Percentiles rank a stretch among this genome's conserved stretches.
Conservation (phyloP, 2,113 vertebrate genomes). For the Sminthopsis crassicaudata region DNA sequence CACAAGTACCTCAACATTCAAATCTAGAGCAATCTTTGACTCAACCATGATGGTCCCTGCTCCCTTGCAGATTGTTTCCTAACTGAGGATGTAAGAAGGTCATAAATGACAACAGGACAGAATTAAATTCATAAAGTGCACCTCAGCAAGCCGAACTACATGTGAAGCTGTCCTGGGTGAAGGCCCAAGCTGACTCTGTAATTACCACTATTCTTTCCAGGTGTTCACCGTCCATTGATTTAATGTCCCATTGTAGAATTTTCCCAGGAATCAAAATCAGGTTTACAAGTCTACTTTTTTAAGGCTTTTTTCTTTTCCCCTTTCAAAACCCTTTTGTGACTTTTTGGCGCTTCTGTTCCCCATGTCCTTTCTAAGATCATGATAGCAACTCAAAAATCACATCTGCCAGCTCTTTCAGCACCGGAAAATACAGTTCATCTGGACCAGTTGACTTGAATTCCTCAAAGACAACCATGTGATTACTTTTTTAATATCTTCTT, state of each 20-base stretch:
- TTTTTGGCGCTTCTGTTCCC: neutral
- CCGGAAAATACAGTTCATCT: neutral
- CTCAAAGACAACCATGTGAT: neutral
- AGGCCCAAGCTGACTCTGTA: neutral
- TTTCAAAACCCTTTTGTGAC: neutral
- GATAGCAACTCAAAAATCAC: neutral
- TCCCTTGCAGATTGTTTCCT: neutral
- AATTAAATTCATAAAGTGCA: neutral
- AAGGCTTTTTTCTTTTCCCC: neutral
- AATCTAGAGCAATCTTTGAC: neutral
- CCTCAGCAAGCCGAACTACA: neutral
- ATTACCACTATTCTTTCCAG: neutral
- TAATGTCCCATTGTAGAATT: neutral
- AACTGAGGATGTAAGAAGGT: neutral
- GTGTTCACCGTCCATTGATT: neutral
- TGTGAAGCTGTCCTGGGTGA: neutral
- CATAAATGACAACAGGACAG: neutral
- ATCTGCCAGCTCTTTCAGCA: neutral
- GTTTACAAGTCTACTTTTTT: neutral
- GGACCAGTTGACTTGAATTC: neutral
- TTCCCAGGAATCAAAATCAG: neutral
- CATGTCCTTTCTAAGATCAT: neutral
- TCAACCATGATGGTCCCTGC: neutral
- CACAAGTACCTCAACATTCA: neutral
- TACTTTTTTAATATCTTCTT: neutral